A percentile compares a stretch with the other conserved stretches of the same genome.
Evolutionary conservation across 2,888 invertebrate genomes (phyloP).

Genomic region (Temnothorax rugatulus): DNA sequence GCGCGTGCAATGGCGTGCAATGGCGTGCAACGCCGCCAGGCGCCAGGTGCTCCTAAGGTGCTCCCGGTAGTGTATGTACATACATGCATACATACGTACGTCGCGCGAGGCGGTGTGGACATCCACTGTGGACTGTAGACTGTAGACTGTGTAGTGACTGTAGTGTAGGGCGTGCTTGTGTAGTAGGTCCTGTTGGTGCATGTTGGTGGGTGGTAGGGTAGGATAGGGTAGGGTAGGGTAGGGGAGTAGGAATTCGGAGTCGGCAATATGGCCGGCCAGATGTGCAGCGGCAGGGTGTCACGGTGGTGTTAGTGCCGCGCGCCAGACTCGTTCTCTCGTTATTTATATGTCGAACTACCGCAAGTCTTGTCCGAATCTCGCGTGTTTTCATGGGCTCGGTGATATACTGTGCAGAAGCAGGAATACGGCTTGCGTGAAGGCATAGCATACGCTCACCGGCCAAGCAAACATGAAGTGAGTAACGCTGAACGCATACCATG

Average conservation of each 20-base stretch:
- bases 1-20: too few relatives aligned
- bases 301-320: slow-evolving; percentile 84
- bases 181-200: background rate
- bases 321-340: slow-evolving; percentile 48
- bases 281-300: slow-evolving; percentile 84
- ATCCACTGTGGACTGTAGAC: too few relatives aligned
- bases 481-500: slow-evolving; percentile 18
- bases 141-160: too few relatives aligned
- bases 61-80: too few relatives aligned
- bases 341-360: slow-evolving; percentile 86
- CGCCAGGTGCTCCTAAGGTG: too few relatives aligned
- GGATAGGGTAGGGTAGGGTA: slow-evolving; percentile 57
- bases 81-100: too few relatives aligned
- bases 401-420: slow-evolving; percentile 84
- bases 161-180: too few relatives aligned
- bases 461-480: slow-evolving; percentile 85
- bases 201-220: slow-evolving; percentile 6
- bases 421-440: slow-evolving; percentile 84
- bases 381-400: slow-evolving; percentile 86
- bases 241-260: slow-evolving; percentile 72
- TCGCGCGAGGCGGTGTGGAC: too few relatives aligned
- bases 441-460: slow-evolving; percentile 84
- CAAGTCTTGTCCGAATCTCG: slow-evolving; percentile 85
- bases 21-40: too few relatives aligned
- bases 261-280: slow-evolving; percentile 85